Evolutionary conservation across 2,888 invertebrate genomes (phyloP), one percentile per base, ranked within the genome.

Genomic region (Rotaria magnacalcarata): DNA sequence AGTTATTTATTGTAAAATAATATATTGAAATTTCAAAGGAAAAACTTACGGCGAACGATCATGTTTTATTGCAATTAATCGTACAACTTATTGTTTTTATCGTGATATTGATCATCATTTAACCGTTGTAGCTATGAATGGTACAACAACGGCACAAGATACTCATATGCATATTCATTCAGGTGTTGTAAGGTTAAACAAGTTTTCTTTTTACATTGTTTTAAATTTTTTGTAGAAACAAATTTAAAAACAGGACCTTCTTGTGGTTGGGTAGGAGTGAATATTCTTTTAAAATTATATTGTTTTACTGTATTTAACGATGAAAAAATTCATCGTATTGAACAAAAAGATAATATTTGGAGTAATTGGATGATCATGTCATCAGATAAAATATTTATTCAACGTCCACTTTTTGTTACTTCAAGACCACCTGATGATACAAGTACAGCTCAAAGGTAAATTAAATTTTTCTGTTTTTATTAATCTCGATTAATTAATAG

Each of bases 31-130:
- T 60, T 24, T 24, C 7, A 60, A 60, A 60, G 58, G 58, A n/a
- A 34, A 67, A 67, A 43, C 47, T 14, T 80, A 80, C 14, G 80
- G 80, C n/a, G 80, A 80, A 43, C 43, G 80, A 47, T 47, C 47
- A n/a, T 80, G 80, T 47, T 80, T 80, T n/a, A 47, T 80, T 5
- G 80, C 80, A 47, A 47, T 80, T n/a, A 80, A 43, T 47, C 21
- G 47, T n/a, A 80, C 80, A 80, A 4, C 80, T 47, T 80, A 80
- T 80, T 80, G 80, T 80, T 80, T 80, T 47, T 80, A 80, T 80
- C 80, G 80, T 43, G 47, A 80, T n/a, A 80, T 80, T 10, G 80
- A 80, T n/a, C 80, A 47, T 80, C 80, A n/a, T 47, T 47, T 80
- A 47, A 80, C n/a, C 10, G 47, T 34, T 24, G 34, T 80, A 47